These are phyloP conservation scores for Aphidoletes aphidimyza DNA, from an alignment of 2,888 invertebrate species.

Conservation along the genomic window DNA sequence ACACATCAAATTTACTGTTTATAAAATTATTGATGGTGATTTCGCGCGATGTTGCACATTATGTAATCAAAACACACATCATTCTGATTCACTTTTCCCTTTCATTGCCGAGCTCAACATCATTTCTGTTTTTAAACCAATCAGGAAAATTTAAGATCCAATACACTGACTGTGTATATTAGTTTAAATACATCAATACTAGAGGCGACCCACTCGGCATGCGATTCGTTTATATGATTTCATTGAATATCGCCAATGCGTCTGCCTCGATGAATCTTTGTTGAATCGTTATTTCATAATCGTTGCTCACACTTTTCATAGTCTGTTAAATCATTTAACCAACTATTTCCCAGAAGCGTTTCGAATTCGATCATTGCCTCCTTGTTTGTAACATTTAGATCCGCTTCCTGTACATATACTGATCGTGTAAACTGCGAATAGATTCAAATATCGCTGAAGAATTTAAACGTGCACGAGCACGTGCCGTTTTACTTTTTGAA, in stretches of 20 bases:
- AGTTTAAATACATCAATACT: too few relatives aligned
- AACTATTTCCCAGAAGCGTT: background rate
- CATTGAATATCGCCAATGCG: background rate
- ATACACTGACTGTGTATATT: too few relatives aligned
- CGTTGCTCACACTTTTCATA: background rate
- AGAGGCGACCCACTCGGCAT: too few relatives aligned
- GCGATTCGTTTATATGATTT: background rate
- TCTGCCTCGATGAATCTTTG: background rate
- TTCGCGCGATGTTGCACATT: background rate
- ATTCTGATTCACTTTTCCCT: background rate
- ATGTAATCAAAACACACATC: constrained; percentile 16
- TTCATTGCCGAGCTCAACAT: background rate
- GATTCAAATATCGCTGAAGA: background rate
- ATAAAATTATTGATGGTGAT: constrained; percentile 20
- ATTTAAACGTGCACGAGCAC: background rate
- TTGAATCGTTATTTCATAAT: background rate
- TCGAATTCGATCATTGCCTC: constrained; percentile 14
- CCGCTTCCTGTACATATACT: constrained; percentile 10
- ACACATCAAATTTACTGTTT: background rate
- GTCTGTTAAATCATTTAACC: background rate
- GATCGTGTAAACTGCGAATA: background rate
- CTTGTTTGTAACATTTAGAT: background rate
- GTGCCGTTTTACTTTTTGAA: too few relatives aligned
- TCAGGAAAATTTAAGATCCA: too few relatives aligned
- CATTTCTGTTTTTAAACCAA: background rate